Percentiles rank a stretch among this genome's conserved stretches.
phyloP scores from a whole-genome alignment of 2,797 vertebrate genomes.

The Loriculus beryllinus region DNA sequence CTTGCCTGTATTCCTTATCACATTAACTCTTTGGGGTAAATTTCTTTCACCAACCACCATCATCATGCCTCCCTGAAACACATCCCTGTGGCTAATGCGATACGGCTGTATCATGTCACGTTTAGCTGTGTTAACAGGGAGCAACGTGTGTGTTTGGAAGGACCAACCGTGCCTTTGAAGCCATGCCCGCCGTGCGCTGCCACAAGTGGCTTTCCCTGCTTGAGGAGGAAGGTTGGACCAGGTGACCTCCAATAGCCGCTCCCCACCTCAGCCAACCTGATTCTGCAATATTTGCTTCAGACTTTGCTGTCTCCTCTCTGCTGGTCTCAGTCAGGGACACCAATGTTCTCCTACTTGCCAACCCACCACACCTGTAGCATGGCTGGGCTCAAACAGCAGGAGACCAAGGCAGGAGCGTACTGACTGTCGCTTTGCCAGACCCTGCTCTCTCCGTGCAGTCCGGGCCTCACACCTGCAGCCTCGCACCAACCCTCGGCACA shows the following conservation, averaged over 20 bases:
- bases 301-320: too few species aligned
- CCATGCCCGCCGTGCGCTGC: neutral
- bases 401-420: rapidly evolving
- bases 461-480: neutral
- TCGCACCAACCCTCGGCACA: too few species aligned
- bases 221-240: neutral
- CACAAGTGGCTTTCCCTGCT: neutral
- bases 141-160: neutral
- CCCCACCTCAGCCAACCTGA: too few species aligned
- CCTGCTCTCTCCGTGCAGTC: neutral
- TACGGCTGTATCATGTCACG: rapidly evolving
- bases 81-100: rapidly evolving
- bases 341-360: neutral
- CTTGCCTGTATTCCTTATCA: neutral
- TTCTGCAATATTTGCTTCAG: neutral
- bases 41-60: neutral
- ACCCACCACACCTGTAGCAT: neutral
- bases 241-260: neutral
- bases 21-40: neutral
- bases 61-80: neutral
- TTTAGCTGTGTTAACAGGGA: neutral
- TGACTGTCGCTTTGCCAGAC: neutral
- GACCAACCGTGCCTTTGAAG: rapidly evolving
- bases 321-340: rapidly evolving
- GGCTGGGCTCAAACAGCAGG: neutral